These are phyloP conservation scores for Myotis lucifugus DNA, from an alignment of 2,113 vertebrate species.

Conservation along the genomic window DNA sequence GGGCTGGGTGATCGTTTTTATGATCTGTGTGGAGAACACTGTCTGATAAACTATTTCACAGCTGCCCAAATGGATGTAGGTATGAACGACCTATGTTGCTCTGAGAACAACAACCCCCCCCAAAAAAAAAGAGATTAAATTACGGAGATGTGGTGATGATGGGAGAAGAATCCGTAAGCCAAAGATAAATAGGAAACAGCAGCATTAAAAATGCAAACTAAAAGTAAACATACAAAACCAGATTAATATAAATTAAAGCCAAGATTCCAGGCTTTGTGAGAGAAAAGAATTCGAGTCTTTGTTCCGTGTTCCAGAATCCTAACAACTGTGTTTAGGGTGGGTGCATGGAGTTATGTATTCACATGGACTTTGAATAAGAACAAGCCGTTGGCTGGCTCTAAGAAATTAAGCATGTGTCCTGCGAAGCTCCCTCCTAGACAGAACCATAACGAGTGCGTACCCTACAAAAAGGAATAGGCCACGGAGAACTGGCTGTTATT, in stretches of 20 bases:
- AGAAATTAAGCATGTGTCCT: constrained; percentile 66
- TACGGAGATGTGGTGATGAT: constrained; percentile 27
- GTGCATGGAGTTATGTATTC: constrained; percentile 53
- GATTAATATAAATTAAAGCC: constrained; percentile 70
- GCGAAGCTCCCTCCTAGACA: constrained; percentile 35
- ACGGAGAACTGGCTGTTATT: not conserved
- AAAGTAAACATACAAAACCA: constrained; percentile 70
- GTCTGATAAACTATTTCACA: constrained; percentile 69
- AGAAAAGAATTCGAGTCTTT: constrained; percentile 76
- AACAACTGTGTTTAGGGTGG: constrained; percentile 37
- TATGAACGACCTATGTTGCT: constrained; percentile 34
- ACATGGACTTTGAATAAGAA: constrained; percentile 27
- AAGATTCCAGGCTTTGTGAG: constrained; percentile 59
- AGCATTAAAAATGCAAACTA: constrained; percentile 65
- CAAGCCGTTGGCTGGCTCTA: constrained; percentile 47
- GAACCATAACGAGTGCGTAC: not conserved
- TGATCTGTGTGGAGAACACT: constrained; percentile 2
- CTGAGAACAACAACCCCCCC: constrained; percentile 39
- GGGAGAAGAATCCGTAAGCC: constrained; percentile 47
- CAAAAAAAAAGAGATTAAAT: constrained; percentile 24
- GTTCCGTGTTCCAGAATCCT: constrained; percentile 56
- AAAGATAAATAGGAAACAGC: constrained; percentile 67
- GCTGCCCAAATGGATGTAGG: constrained; percentile 38
- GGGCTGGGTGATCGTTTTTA: constrained; percentile 26
- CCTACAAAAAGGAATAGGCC: not conserved